Conservation (phyloP, 1,140 invertebrate genomes). For the Centruroides vittatus region DNA sequence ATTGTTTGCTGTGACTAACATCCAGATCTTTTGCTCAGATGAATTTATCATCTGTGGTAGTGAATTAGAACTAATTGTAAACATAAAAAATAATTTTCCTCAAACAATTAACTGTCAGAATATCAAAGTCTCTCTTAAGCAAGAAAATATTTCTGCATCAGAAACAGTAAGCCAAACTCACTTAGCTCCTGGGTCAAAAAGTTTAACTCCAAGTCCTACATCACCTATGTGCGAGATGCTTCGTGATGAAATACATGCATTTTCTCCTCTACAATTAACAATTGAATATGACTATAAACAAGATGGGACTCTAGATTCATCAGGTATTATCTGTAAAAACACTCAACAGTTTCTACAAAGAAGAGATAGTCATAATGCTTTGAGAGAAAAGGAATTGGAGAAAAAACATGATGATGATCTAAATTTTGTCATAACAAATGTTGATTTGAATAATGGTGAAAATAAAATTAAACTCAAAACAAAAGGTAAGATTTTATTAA, state of each 20-base stretch:
- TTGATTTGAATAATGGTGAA: too few relatives aligned
- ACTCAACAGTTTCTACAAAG: conserved; percentile 9
- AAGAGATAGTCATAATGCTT: conserved; percentile 10
- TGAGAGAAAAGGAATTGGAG: conserved; percentile 6
- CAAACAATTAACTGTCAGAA: conserved; percentile 34
- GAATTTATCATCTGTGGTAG: conserved; percentile 38
- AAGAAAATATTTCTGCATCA: background rate
- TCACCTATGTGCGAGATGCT: too few relatives aligned
- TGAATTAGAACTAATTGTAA: conserved; percentile 39
- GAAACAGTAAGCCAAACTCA: background rate
- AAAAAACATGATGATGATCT: conserved; percentile 2
- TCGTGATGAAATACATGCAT: too few relatives aligned
- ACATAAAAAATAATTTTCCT: conserved; percentile 42
- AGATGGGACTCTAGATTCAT: conserved; percentile 6
- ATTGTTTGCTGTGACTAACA: conserved; percentile 4
- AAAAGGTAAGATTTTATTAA: background rate
- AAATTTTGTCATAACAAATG: background rate
- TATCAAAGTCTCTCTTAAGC: conserved; percentile 8
- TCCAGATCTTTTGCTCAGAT: too few relatives aligned
- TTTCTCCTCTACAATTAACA: too few relatives aligned
- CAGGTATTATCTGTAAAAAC: conserved; percentile 11
- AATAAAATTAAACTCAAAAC: too few relatives aligned
- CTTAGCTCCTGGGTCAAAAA: background rate
- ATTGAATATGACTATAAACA: background rate
- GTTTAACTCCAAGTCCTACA: too few relatives aligned